Evolutionary conservation across 2,113 vertebrate genomes (phyloP), one percentile per base, ranked within the genome.

Genomic region (Micronisus gabar): DNA sequence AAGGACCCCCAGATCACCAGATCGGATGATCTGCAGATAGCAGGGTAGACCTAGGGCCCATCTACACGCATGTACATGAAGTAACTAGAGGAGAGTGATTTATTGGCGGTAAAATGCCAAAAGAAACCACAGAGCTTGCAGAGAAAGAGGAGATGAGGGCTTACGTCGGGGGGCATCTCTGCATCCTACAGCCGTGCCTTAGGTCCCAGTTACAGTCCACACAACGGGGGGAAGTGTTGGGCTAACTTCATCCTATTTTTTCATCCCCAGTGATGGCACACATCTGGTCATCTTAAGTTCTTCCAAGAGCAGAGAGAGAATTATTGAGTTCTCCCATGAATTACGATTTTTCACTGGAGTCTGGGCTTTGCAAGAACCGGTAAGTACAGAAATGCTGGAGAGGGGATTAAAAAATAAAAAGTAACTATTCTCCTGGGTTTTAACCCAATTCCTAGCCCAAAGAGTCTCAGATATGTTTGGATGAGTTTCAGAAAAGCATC

Each of bases 391-490:
- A 61, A 82, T 1, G 1, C 45, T 10, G 6, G 34, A 47, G 56
- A 55, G 26, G 22, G 67, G 67, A 62, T 66, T 68, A 40, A 55
- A 94, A 74, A 86, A 62, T 34, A 82, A 79, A 68, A 66, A 94
- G 50, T 9, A 22, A 40, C 50, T 34, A 12, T 71, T 80, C 93
- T 34, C 67, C n/a, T 23, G 76, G 67, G 76, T 52, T 91, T 89
- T 61, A 86, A 48, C 74, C 70, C 87, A 68, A 48, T 67, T 88
- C 62, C 88, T 83, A 74, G 66, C 63, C 62, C 81, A 63, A 83
- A 86, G 91, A 83, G 38, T 82, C 81, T 95, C 88, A 89, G 95
- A 71, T 89, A 75, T 81, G 91, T 92, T 89, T 93, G 91, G 85
- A 80, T 80, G 73, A 43, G 62, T 83, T 89, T 89, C 91, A 95